Evolutionary conservation across 2,888 invertebrate genomes (phyloP).

Genomic region (Cremastobaeus sp.): DNA sequence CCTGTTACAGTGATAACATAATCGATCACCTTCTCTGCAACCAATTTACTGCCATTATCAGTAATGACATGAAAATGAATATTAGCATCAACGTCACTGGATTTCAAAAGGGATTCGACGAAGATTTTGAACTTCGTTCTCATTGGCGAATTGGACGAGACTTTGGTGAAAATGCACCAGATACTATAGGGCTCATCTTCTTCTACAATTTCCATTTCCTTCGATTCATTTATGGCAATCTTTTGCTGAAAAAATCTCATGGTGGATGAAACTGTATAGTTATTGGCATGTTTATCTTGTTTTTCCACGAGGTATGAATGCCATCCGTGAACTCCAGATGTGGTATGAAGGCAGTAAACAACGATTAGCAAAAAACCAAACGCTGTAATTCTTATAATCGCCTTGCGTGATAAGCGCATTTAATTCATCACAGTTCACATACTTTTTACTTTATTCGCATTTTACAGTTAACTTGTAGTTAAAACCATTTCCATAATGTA

Average conservation of each 20-base stretch:
- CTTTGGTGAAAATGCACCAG: constrained; percentile 82
- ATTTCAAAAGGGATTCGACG: constrained; percentile 79
- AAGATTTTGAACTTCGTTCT: constrained; percentile 80
- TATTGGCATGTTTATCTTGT: constrained; percentile 12
- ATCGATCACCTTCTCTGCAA: constrained; percentile 80
- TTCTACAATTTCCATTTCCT: background rate
- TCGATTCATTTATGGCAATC: background rate
- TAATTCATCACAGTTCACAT: too few species aligned
- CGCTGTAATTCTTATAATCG: constrained; percentile 70
- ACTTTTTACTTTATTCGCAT: too few species aligned
- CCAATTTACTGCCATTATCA: constrained; percentile 81
- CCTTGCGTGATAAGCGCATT: constrained; percentile 76
- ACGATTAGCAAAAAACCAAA: constrained; percentile 69
- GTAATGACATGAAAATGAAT: constrained; percentile 83
- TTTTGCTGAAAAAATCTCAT: background rate
- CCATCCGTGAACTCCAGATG: constrained; percentile 67
- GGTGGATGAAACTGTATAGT: constrained; percentile 9
- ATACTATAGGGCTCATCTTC: constrained; percentile 76
- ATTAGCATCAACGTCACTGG: constrained; percentile 79
- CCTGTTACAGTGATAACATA: constrained; percentile 72
- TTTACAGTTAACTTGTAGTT: too few species aligned
- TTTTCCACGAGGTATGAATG: background rate
- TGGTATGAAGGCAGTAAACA: constrained; percentile 73
- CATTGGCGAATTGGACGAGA: constrained; percentile 79
- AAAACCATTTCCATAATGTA: too few species aligned